Percentiles rank a stretch among this genome's conserved stretches.
Conservation (phyloP, 2,797 vertebrate genomes). For the Melanotaenia pygmaea region DNA sequence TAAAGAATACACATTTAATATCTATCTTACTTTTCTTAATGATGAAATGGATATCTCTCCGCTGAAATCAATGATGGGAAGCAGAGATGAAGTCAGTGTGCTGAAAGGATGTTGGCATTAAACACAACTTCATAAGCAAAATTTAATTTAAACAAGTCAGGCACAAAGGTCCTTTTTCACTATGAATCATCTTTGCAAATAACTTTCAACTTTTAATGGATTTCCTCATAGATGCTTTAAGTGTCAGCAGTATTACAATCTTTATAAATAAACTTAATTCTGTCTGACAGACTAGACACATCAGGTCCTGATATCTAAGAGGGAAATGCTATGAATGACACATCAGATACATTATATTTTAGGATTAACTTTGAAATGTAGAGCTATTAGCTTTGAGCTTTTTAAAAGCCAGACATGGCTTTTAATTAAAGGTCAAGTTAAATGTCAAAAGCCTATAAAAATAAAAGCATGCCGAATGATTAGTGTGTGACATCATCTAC, state of each 20-base stretch:
- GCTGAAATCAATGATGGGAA: conserved; percentile 8
- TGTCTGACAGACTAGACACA: conserved; percentile 18
- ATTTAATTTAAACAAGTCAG: conserved; percentile 34
- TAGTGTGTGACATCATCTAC: conserved; percentile 21
- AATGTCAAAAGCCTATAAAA: conserved; percentile 56
- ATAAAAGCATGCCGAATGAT: conserved; percentile 49
- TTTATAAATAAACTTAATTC: conserved; percentile 30
- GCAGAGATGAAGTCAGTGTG: background rate
- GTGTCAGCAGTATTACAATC: conserved; percentile 37
- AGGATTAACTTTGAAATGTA: conserved; percentile 22
- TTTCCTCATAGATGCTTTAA: conserved; percentile 38
- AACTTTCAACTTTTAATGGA: conserved; percentile 50
- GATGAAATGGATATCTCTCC: background rate
- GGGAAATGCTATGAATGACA: conserved; percentile 10
- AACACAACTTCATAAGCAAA: conserved; percentile 19
- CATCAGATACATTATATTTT: conserved; percentile 32
- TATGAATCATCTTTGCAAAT: conserved; percentile 47
- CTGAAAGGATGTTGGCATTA: conserved; percentile 16
- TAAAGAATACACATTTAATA: conserved; percentile 38
- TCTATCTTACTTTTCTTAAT: conserved; percentile 18
- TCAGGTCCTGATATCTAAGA: conserved; percentile 21
- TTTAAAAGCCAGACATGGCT: conserved; percentile 42
- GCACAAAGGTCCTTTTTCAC: conserved; percentile 26
- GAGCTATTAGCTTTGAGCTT: conserved; percentile 41
- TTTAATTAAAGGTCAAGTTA: conserved; percentile 70